Evolutionary conservation across 1,140 invertebrate genomes (phyloP).

Genomic region (Melanaphis sacchari): DNA sequence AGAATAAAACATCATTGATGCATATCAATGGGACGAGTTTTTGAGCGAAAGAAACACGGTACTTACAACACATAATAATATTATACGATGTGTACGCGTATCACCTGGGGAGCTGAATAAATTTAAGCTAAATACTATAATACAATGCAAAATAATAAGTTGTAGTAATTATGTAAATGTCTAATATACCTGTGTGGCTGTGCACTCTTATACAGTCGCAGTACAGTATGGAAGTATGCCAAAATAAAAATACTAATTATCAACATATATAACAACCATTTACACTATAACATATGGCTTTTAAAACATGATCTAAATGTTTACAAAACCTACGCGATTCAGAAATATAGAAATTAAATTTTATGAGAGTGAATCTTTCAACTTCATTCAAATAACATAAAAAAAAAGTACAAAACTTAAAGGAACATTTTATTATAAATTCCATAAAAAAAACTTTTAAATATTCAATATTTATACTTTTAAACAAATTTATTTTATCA

Average conservation of each 20-base stretch:
- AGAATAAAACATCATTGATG: constrained; percentile 11
- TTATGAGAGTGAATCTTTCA: neutral
- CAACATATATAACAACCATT: neutral
- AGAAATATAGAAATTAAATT: neutral
- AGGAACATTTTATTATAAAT: neutral
- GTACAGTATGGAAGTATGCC: constrained; percentile 1
- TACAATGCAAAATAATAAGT: constrained; percentile 13
- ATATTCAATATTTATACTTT: neutral
- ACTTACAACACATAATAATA: neutral
- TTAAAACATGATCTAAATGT: neutral
- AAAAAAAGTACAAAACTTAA: neutral
- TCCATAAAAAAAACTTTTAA: neutral
- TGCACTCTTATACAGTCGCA: neutral
- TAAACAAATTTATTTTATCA: too few species aligned
- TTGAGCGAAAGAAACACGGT: constrained; percentile 12
- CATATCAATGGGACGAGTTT: constrained; percentile 37
- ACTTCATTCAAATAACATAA: neutral
- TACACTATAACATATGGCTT: neutral
- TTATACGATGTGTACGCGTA: neutral
- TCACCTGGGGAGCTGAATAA: constrained; percentile 7
- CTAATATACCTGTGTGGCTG: neutral
- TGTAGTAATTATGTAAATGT: constrained; percentile 33
- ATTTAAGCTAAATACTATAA: neutral
- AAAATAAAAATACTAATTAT: constrained; percentile 37
- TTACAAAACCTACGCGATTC: neutral